Percentiles rank a stretch among this genome's conserved stretches.
phyloP scores from a whole-genome alignment of 2,113 vertebrate genomes.

The Urocolius indicus region DNA sequence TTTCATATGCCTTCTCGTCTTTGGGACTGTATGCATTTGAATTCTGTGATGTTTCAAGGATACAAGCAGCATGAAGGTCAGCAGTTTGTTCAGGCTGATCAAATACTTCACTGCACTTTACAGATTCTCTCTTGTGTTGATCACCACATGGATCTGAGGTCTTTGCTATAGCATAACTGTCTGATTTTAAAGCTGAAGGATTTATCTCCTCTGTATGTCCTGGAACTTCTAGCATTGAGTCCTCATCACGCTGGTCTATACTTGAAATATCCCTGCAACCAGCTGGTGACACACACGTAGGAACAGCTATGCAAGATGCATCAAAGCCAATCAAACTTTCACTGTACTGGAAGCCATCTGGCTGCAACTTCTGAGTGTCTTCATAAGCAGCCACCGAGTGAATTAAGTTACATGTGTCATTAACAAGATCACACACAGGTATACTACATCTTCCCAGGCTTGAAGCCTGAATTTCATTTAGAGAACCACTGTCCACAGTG shows the following conservation, averaged over 20 bases:
- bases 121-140: neutral
- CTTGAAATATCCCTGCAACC: neutral
- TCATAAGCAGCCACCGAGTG: conserved; percentile 75
- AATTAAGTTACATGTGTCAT: conserved; percentile 84
- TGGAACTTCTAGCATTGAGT: conserved; percentile 6
- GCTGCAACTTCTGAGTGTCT: conserved; percentile 76
- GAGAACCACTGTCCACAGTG: conserved; percentile 82
- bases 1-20: conserved; percentile 22
- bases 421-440: conserved; percentile 93
- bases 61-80: neutral
- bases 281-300: conserved; percentile 3
- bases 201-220: conserved; percentile 43
- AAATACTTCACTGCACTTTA: neutral
- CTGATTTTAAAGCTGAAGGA: conserved; percentile 34
- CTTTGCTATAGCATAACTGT: neutral
- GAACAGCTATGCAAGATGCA: conserved; percentile 57
- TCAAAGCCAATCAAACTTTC: conserved; percentile 79
- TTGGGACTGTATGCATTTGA: conserved; percentile 1
- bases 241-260: neutral
- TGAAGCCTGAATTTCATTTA: conserved; percentile 74
- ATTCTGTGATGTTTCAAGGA: conserved; percentile 19
- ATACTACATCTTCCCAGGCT: conserved; percentile 81
- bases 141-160: neutral
- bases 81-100: conserved; percentile 12
- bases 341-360: conserved; percentile 67